Percentiles rank a stretch among this genome's conserved stretches.
Evolutionary conservation across 2,113 vertebrate genomes (phyloP).

Genomic region (Corythoichthys haematopterus): DNA sequence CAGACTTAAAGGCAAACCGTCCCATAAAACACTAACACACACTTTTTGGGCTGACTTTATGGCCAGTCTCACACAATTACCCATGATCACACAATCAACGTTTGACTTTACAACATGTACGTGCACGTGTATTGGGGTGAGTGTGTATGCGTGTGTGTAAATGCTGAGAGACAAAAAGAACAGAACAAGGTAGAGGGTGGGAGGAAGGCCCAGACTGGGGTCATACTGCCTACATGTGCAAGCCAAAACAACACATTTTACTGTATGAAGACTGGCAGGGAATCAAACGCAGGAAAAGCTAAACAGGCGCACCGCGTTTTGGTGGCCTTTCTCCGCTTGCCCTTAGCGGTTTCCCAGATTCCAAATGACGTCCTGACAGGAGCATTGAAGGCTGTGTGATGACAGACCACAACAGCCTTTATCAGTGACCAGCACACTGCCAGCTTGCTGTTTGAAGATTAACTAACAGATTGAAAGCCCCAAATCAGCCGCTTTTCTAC

Average conservation of each 20-base stretch:
- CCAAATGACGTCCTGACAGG: constrained; percentile 70
- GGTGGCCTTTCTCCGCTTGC: constrained; percentile 53
- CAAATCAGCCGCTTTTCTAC: constrained; percentile 52
- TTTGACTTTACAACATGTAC: constrained; percentile 61
- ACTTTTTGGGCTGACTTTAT: constrained; percentile 56
- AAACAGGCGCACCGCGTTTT: constrained; percentile 33
- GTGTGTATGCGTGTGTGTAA: neutral
- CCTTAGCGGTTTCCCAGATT: constrained; percentile 71
- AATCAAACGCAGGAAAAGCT: constrained; percentile 25
- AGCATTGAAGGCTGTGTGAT: constrained; percentile 68
- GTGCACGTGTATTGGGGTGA: constrained; percentile 1
- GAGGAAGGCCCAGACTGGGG: constrained; percentile 27
- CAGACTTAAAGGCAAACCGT: constrained; percentile 53
- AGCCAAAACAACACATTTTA: constrained; percentile 16
- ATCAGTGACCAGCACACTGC: constrained; percentile 74
- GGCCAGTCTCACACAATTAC: constrained; percentile 60
- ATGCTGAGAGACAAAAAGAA: neutral
- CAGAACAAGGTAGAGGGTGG: neutral
- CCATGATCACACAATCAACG: constrained; percentile 68
- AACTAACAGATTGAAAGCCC: constrained; percentile 64
- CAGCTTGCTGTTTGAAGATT: constrained; percentile 73
- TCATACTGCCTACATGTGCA: constrained; percentile 21
- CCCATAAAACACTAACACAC: constrained; percentile 66
- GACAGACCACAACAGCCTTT: constrained; percentile 70
- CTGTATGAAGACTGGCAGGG: constrained; percentile 20